A percentile compares a stretch with the other conserved stretches of the same genome.
Conservation (phyloP, 2,113 vertebrate species). For the Bubo scandiacus region DNA sequence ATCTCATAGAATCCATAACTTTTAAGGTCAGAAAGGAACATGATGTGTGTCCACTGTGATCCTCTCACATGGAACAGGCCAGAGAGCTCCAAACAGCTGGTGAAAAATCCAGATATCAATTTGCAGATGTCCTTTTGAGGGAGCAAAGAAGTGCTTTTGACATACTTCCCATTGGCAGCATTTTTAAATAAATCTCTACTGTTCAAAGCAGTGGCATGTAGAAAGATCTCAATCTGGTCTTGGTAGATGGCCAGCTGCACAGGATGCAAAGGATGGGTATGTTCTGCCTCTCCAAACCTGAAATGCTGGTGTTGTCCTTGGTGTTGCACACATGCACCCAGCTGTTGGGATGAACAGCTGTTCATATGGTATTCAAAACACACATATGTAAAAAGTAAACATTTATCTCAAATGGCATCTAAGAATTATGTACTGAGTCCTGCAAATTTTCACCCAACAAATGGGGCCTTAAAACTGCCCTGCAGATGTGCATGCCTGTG, state of each 20-base stretch:
- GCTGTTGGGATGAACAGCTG: neutral
- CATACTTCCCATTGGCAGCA: neutral
- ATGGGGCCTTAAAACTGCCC: neutral
- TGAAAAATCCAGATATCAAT: neutral
- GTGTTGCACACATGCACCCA: neutral
- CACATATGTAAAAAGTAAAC: neutral
- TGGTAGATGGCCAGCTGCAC: neutral
- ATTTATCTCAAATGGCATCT: neutral
- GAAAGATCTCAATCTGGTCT: neutral
- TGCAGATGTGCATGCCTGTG: neutral
- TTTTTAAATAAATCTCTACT: neutral
- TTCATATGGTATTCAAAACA: neutral
- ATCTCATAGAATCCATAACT: neutral
- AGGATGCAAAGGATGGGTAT: neutral
- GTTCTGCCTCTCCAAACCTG: neutral
- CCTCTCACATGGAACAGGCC: neutral
- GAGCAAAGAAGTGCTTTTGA: neutral
- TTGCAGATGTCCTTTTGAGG: neutral
- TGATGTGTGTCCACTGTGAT: neutral
- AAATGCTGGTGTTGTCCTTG: accelerated
- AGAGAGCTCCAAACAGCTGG: neutral
- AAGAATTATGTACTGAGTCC: neutral
- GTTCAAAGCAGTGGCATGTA: neutral
- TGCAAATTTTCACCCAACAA: neutral
- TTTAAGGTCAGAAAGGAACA: neutral